Conservation (phyloP, 1,140 invertebrate genomes). For the Bombus superbus region DNA sequence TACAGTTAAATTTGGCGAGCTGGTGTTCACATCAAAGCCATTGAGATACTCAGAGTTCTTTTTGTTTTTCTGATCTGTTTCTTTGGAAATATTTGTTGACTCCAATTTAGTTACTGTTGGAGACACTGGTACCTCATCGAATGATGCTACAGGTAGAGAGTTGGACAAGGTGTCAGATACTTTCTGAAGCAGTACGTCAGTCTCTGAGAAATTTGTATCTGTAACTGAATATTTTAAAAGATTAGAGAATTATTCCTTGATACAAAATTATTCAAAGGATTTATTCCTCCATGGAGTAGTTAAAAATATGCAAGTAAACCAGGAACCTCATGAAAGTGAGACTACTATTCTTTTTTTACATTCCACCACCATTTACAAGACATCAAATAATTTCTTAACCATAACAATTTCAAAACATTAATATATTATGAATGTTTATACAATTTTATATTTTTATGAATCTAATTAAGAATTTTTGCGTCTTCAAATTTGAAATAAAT, state of each 20-base stretch:
- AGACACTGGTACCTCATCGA: neutral
- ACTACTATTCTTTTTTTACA: neutral
- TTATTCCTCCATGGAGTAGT: neutral
- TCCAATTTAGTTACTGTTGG: neutral
- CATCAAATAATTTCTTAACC: neutral
- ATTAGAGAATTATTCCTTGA: neutral
- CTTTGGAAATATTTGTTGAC: conserved; percentile 21
- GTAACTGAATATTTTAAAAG: neutral
- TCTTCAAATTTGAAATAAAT: neutral
- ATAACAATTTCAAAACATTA: neutral
- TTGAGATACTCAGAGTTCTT: neutral
- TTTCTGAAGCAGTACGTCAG: conserved; percentile 77
- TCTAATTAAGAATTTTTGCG: neutral
- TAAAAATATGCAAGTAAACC: neutral
- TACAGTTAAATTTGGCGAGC: conserved; percentile 57
- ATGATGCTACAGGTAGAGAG: conserved; percentile 20
- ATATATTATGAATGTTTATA: neutral
- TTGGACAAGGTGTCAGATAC: conserved; percentile 79
- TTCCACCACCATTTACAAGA: neutral
- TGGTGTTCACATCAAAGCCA: neutral
- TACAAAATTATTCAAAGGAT: neutral
- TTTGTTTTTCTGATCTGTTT: neutral
- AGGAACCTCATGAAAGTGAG: neutral
- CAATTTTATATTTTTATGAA: neutral
- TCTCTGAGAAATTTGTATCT: conserved; percentile 66